phyloP scores from a whole-genome alignment of 30 jellyfish, hydroid and myxozoan genomes.

The Clytia hemisphaerica region DNA sequence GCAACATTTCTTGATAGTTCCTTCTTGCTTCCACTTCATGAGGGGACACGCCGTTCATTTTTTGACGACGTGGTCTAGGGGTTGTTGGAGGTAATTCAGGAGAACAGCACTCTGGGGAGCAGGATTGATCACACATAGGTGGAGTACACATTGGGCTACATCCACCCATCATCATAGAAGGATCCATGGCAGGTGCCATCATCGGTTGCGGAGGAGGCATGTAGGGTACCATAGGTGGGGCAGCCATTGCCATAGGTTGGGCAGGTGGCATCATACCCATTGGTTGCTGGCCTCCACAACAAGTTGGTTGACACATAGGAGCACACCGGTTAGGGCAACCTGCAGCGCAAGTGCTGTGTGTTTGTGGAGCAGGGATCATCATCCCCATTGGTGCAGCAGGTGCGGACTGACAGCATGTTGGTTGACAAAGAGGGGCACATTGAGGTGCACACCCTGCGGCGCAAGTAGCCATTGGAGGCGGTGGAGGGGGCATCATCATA shows the following conservation, averaged over 20 bases:
- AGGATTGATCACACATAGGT: not conserved
- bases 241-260: conserved; percentile 34
- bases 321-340: conserved; percentile 32
- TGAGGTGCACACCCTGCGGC: conserved; percentile 17
- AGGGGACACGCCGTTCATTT: too few relatives aligned
- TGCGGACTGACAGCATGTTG: conserved; percentile 60
- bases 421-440: conserved; percentile 60
- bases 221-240: conserved; percentile 10
- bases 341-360: conserved; percentile 23
- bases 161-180: too few relatives aligned
- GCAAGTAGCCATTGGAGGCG: too few relatives aligned
- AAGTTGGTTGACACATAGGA: conserved; percentile 66
- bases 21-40: too few relatives aligned
- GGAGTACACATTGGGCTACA: conserved; percentile 26
- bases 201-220: conserved; percentile 33
- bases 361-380: conserved; percentile 15
- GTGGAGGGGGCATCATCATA: too few relatives aligned
- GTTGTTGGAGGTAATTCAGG: not conserved
- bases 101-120: conserved; percentile 12
- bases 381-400: conserved; percentile 28
- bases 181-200: conserved; percentile 43
- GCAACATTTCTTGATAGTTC: conserved; percentile 27
- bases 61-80: not conserved
- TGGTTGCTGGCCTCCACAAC: conserved; percentile 50
- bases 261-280: conserved; percentile 39